phyloP scores from a whole-genome alignment of 2,888 invertebrate genomes.

The Metalampra italica region DNA sequence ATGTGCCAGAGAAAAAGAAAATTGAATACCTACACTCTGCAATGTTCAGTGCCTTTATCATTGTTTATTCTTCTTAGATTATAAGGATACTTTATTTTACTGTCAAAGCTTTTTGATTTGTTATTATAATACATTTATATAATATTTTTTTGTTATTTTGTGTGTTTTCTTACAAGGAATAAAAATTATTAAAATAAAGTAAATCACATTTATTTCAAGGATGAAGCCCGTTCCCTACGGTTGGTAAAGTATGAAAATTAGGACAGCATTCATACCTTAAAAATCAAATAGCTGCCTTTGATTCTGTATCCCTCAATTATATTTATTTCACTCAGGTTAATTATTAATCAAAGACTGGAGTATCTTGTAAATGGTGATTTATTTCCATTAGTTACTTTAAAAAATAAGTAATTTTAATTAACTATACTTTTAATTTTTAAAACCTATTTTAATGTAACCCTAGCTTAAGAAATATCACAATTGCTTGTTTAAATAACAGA shows the following conservation, averaged over 20 bases:
- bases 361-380: constrained; percentile 20
- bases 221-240: no score
- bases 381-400: constrained; percentile 31
- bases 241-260: no score
- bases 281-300: no score
- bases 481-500: constrained; percentile 20
- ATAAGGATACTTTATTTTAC: constrained; percentile 17
- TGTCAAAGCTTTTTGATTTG: constrained; percentile 1
- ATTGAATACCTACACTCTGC: neutral
- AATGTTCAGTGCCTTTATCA: neutral
- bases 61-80: constrained; percentile 12
- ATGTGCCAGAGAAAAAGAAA: neutral
- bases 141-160: constrained; percentile 8
- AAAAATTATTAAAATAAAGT: neutral
- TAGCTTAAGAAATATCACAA: constrained; percentile 43
- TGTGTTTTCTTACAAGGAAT: neutral
- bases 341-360: neutral
- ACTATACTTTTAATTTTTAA: no score
- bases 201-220: no score
- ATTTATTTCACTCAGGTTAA: no score
- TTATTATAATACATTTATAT: constrained; percentile 11
- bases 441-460: constrained; percentile 10
- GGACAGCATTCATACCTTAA: no score
- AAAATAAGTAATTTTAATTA: constrained; percentile 27
- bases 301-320: no score